Evolutionary conservation across 2,797 vertebrate species (phyloP), one percentile per base, ranked within the genome.

Genomic region (Gouania willdenowi): DNA sequence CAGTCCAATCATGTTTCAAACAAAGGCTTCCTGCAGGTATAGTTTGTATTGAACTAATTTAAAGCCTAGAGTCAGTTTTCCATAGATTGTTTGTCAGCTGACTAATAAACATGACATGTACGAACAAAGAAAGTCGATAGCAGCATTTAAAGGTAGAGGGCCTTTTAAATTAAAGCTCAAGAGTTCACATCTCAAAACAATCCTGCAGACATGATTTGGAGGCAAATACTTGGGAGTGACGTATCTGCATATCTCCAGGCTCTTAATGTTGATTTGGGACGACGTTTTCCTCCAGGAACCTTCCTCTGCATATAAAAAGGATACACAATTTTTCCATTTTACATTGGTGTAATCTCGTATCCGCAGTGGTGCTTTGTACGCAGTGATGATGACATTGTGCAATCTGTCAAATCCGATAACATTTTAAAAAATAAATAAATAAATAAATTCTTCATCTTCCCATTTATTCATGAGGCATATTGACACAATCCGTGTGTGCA

Each of bases 91-190:
- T 65, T 55, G 62, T 70, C 59, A 70, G 56, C 2, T 49, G 30
- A 34, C 41, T 61, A 68, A 73, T 66, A 65, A 59, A 65, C 38
- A 54, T 43, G 52, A 59, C 51, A 41, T 40, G 74, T 77, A 36
- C 58, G 41, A 56, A 51, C 44, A 37, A 47, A 47, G 32, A 60
- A 30, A 36, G 55, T 71, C 40, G 7, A 73, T 75, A 69, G 37
- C 27, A 41, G 48, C 30, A 21, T 61, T 38, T 41, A 37, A 50
- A 56, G 46, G 51, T 44, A 69, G 54, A 64, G 51, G 28, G 47
- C 39, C 34, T 36, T 38, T 57, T 31, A 60, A 58, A 58, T 67
- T 61, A 64, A 65, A 51, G 25, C 8, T 13, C 22, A 2, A 6
- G 14, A 44, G 32, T 33, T 11, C 55, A 47, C 13, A 10, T 45